Percentiles rank a stretch among this genome's conserved stretches.
Conservation (phyloP, 2,797 vertebrate species). For the Columba guinea region DNA sequence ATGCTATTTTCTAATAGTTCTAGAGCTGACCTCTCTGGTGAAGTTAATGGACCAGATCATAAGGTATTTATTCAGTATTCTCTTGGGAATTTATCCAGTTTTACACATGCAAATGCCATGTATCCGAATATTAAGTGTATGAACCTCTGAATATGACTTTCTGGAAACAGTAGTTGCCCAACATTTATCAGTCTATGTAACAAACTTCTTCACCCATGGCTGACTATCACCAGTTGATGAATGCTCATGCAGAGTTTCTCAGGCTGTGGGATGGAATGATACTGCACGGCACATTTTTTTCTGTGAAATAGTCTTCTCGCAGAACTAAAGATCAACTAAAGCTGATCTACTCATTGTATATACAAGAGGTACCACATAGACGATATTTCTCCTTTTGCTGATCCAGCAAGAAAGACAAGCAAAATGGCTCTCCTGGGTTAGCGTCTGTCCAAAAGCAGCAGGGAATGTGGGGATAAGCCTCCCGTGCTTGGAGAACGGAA, state of each 20-base stretch:
- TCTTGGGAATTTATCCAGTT: constrained; percentile 21
- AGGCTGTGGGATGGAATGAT: not conserved
- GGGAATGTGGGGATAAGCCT: constrained; percentile 56
- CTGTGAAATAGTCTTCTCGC: not conserved
- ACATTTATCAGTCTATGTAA: constrained; percentile 21
- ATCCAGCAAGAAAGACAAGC: constrained; percentile 51
- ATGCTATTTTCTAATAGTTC: constrained; percentile 21
- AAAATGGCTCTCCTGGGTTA: constrained; percentile 53
- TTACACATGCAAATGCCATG: constrained; percentile 15
- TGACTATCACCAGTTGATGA: not conserved
- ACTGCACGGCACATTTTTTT: not conserved
- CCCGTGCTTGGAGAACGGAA: constrained; percentile 26
- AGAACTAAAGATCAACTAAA: not conserved
- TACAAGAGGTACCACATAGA: constrained; percentile 22
- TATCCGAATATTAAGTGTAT: not conserved
- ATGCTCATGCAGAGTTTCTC: constrained; percentile 18
- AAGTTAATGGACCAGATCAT: constrained; percentile 58
- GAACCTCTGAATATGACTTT: constrained; percentile 18
- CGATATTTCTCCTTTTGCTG: constrained; percentile 47
- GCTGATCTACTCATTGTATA: constrained; percentile 20
- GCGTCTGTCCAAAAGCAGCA: constrained; percentile 58
- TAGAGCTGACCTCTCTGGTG: constrained; percentile 37
- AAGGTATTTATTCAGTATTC: constrained; percentile 53
- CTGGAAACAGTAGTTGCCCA: constrained; percentile 42
- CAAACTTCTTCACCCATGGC: constrained; percentile 4